phyloP scores from a whole-genome alignment of 2,113 vertebrate species.

The Falcunculus frontatus region DNA sequence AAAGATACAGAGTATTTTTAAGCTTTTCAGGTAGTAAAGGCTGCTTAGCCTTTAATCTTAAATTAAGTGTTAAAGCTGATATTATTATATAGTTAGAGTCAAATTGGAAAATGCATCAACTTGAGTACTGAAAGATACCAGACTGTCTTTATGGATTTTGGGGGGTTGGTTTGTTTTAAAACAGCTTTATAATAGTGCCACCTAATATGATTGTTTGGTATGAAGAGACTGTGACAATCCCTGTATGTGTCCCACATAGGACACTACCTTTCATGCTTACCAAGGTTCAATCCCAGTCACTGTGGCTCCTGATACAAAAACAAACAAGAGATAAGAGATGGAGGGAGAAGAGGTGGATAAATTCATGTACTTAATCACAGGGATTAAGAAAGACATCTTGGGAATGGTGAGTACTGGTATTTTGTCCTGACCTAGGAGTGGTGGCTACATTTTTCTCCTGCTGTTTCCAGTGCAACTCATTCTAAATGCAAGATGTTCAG shows the following conservation, averaged over 20 bases:
- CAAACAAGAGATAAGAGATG: not conserved
- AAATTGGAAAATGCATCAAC: not conserved
- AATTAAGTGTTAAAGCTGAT: slow-evolving; percentile 10
- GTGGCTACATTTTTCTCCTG: slow-evolving; percentile 17
- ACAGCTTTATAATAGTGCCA: not conserved
- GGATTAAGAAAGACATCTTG: slow-evolving; percentile 41
- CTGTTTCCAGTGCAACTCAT: not conserved
- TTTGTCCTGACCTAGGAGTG: slow-evolving; percentile 21
- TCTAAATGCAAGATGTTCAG: not conserved
- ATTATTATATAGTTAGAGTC: not conserved
- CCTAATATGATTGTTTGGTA: not conserved
- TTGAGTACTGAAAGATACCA: not conserved
- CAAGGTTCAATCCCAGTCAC: not conserved
- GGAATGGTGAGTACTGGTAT: not conserved
- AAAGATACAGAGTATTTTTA: slow-evolving; percentile 10
- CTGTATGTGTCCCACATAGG: not conserved
- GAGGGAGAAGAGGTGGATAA: slow-evolving; percentile 4
- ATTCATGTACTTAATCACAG: slow-evolving; percentile 2
- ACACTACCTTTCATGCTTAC: not conserved
- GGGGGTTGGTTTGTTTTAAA: not conserved
- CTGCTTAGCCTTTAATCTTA: not conserved
- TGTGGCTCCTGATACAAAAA: not conserved
- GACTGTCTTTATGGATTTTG: not conserved
- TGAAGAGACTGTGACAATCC: not conserved
- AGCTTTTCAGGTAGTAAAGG: not conserved